Conservation (phyloP, 2,888 invertebrate species). For the Drosophila algonquin region DNA sequence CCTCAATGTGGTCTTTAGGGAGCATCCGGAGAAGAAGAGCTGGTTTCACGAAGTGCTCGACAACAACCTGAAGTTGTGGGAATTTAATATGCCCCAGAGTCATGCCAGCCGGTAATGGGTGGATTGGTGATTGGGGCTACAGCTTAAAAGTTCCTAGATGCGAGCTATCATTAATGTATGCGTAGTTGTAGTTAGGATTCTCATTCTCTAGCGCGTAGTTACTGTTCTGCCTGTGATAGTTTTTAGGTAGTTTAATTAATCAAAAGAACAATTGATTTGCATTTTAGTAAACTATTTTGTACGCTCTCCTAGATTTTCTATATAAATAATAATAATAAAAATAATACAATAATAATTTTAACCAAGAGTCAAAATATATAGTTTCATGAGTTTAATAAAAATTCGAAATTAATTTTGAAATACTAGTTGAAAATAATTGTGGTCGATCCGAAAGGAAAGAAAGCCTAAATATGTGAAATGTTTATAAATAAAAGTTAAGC, state of each 20-base stretch:
- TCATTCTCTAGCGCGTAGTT: constrained; percentile 64
- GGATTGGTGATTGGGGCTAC: constrained; percentile 22
- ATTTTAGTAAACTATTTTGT: constrained; percentile 35
- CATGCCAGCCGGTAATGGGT: constrained; percentile 49
- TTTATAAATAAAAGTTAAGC: no score
- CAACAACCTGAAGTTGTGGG: constrained; percentile 95
- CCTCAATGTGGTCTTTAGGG: constrained; percentile 91
- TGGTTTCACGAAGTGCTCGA: constrained; percentile 96
- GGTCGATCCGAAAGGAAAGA: neutral
- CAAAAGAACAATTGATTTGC: constrained; percentile 34
- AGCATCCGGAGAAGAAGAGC: constrained; percentile 89
- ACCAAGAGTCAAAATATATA: constrained; percentile 15
- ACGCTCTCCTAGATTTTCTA: constrained; percentile 22
- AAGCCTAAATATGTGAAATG: neutral
- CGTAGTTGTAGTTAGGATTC: constrained; percentile 46
- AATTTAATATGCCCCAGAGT: constrained; percentile 89
- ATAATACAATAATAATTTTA: constrained; percentile 5
- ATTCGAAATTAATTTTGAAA: neutral
- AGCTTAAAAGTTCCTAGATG: constrained; percentile 68
- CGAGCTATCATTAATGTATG: constrained; percentile 23
- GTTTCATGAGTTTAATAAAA: neutral
- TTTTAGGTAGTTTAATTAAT: constrained; percentile 72
- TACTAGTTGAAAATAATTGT: no score
- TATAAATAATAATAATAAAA: constrained; percentile 1
- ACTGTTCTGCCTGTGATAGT: constrained; percentile 81